Base-by-base conservation (phyloP, 1,140 invertebrate genomes). In the Eubasilissa regina region DNA sequence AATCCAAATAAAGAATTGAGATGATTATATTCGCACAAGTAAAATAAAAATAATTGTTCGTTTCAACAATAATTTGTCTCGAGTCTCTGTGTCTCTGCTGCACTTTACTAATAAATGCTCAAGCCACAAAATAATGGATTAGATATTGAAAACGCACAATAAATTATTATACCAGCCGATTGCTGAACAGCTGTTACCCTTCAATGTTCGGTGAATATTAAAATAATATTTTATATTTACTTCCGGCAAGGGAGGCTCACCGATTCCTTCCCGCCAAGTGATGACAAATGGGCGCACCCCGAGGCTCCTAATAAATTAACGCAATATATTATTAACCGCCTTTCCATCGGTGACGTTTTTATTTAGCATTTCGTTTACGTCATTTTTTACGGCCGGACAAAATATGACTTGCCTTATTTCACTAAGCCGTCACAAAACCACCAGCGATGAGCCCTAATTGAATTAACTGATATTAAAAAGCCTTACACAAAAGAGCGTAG, bases 401-500 rank as follows among this genome's bases (percentile, higher is more conserved):
- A 80, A 75, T 80, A 80, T 80, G 78, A 80, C 70, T 80, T 70
- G 78, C 58, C 62, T 66, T 80, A 75, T 66, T 64, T 51, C 68
- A 79, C 35, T 17, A 56, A 43, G 47, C 60, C 19, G 25, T 11
- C 19, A 21, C 19, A 77, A 53, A 68, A 35, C 76, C 76, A 56
- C 76, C 76, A 51, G 66, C 76, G 64, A 78, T 56, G 25, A 76
- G 76, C 76, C 58, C 48, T 78, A 78, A 78, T 78, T 78, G 56
- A 78, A 78, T 78, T 78, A 78, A 64, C 58, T 55, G 45, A 51
- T 77, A 77, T 77, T 77, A 77, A 77, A 77, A 77, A 60, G 19
- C 70, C 35, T 55, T 17, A 9, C 25, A 55, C 21, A 55, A 44
- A 74, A 21, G 25, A 35, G 55, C 58, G 13, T 15, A 47, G 60